Evolutionary conservation across 2,888 invertebrate genomes (phyloP), one percentile per base, ranked within the genome.

Genomic region (Clusia tigrina): DNA sequence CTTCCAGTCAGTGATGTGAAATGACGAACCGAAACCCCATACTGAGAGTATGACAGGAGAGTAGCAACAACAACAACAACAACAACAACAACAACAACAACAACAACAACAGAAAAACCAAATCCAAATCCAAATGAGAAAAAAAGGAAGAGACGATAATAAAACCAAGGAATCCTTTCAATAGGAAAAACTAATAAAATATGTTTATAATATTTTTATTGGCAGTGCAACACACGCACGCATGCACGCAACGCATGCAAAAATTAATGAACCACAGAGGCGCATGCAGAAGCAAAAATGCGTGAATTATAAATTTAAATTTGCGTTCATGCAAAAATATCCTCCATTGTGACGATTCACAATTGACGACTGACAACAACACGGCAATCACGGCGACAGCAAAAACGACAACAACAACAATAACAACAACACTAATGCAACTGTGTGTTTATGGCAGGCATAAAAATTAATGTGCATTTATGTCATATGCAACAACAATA

Each of bases 261-360:
- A 80, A 80, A 79, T 80, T 79, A 79, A 79, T 80, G 79, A 80
- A 73, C 74, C 79, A 77, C 73, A 70, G 79, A 80, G 79, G 76
- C 76, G 73, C 76, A 23, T 26, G 42, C 54, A 37, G 52, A 60
- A 24, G 15, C 42, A 12, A 25, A 58, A 38, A 54, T 62, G 57
- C 54, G 58, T 66, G 58, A 68, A 64, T 65, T 61, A 58, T 61
- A 58, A 46, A 59, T 65, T 56, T 26, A 62, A 48, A 18, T 48
- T 48, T 20, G 48, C 42, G 9, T 17, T 15, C n/a, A 42, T 3
- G 42, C 42, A 42, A 42, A 32, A 42, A 42, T 42, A 15, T 10
- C n/a, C 42, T 6, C 22, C 12, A 9, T 32, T 32, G 32, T 32
- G 12, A 32, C 32, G 32, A 9, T 9, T 32, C 32, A 12, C 12